Percentiles rank a stretch among this genome's conserved stretches.
Conservation (phyloP, 2,797 vertebrate species). For the Ctenopoma kingsleyae region DNA sequence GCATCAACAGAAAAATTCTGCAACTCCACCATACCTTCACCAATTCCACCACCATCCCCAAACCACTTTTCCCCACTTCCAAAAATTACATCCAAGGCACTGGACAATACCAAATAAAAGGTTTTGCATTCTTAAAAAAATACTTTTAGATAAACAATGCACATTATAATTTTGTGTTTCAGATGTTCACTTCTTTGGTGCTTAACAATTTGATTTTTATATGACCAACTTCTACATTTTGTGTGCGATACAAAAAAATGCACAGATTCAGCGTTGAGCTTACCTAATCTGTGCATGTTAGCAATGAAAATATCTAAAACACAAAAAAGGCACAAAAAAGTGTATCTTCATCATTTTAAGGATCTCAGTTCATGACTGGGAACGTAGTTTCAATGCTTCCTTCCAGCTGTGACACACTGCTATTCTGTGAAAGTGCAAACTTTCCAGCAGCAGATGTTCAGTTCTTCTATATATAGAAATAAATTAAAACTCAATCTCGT, state of each 20-base stretch:
- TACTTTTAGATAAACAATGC: conserved; percentile 5
- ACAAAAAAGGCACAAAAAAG: conserved; percentile 47
- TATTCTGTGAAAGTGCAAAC: conserved; percentile 55
- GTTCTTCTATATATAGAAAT: conserved; percentile 82
- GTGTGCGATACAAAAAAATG: not conserved
- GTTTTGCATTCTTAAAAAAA: conserved; percentile 7
- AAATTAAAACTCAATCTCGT: conserved; percentile 78
- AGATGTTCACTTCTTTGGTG: conserved; percentile 69
- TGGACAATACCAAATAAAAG: conserved; percentile 29
- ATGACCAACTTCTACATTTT: conserved; percentile 23
- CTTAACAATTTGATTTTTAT: conserved; percentile 29
- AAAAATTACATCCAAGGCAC: conserved; percentile 47
- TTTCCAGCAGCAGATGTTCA: conserved; percentile 75
- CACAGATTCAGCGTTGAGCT: conserved; percentile 27
- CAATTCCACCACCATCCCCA: conserved; percentile 18
- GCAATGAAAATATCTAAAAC: conserved; percentile 42
- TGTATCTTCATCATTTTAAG: conserved; percentile 37
- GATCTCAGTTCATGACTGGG: conserved; percentile 34
- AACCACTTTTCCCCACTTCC: conserved; percentile 16
- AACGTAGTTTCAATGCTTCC: conserved; percentile 45
- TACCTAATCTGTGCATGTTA: conserved; percentile 22
- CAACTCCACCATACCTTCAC: not conserved
- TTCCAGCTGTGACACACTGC: conserved; percentile 52
- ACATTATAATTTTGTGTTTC: conserved; percentile 15
- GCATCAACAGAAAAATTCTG: no score